phyloP scores from a whole-genome alignment of 2,113 vertebrate genomes.

The Henicopernis longicauda region DNA sequence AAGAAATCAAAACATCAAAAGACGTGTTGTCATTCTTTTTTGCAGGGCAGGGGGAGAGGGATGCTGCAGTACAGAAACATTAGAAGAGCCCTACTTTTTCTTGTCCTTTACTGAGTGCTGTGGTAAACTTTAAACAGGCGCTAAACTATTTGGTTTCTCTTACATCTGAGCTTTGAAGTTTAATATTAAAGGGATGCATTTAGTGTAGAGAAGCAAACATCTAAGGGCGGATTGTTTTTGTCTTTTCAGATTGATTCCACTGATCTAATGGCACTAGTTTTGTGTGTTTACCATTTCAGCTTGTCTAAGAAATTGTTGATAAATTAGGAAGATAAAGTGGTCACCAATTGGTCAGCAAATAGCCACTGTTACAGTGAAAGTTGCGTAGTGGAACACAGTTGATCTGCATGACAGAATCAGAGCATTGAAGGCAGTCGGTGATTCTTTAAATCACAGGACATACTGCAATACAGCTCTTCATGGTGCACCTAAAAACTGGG shows the following conservation, averaged over 20 bases:
- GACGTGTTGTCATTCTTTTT: background rate
- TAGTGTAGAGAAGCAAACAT: background rate
- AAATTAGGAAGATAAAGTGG: background rate
- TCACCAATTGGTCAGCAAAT: background rate
- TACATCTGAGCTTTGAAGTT: background rate
- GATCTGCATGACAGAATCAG: background rate
- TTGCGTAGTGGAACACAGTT: background rate
- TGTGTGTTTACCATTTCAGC: background rate
- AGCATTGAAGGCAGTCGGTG: background rate
- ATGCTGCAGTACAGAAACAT: background rate
- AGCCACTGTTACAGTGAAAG: background rate
- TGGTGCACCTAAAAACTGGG: background rate
- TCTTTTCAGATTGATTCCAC: background rate
- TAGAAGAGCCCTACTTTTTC: background rate
- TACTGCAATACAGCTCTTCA: background rate
- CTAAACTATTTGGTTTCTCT: background rate
- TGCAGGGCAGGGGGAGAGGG: background rate
- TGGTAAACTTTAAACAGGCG: background rate
- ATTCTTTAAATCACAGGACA: background rate
- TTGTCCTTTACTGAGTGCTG: background rate
- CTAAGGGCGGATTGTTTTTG: background rate
- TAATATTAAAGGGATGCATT: background rate
- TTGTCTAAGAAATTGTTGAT: background rate
- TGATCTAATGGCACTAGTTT: background rate
- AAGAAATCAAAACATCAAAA: slow-evolving; percentile 10